A percentile compares a stretch with the other conserved stretches of the same genome.
Evolutionary conservation across 2,113 vertebrate species (phyloP).

Genomic region (Bos taurus): DNA sequence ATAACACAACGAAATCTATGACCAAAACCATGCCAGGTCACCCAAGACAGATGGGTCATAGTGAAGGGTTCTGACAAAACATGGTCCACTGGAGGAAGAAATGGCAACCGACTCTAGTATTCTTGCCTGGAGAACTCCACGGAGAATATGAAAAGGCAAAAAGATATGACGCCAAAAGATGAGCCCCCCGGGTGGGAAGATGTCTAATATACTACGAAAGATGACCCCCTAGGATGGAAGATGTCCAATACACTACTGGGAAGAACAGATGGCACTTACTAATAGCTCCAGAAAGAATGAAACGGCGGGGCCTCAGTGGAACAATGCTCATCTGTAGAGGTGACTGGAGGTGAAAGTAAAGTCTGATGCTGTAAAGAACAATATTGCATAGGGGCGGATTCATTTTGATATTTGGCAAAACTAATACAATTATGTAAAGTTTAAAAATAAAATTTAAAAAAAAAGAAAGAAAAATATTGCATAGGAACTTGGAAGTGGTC

Average conservation of each 20-base stretch:
- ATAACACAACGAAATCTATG: not conserved
- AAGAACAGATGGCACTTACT: not conserved
- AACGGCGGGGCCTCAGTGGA: fast-evolving
- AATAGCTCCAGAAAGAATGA: not conserved
- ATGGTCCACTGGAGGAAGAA: not conserved
- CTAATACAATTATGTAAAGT: too few relatives aligned
- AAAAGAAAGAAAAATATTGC: not conserved
- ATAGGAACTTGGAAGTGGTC: not conserved
- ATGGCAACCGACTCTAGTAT: not conserved
- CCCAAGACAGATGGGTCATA: not conserved
- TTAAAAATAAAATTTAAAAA: too few relatives aligned
- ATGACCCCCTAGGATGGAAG: not conserved
- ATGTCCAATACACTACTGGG: not conserved
- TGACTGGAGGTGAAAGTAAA: not conserved
- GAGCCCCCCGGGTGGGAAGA: not conserved
- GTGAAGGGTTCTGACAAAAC: not conserved
- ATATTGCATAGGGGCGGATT: not conserved
- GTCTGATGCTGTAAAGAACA: not conserved
- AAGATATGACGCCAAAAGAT: not conserved
- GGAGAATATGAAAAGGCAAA: not conserved
- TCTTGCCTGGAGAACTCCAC: not conserved
- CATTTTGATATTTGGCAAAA: too few relatives aligned
- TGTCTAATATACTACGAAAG: not conserved
- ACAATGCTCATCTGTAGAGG: not conserved
- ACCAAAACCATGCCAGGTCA: not conserved